These are phyloP conservation scores for Dendrolimus pini DNA, from an alignment of 2,888 invertebrate species.

Conservation along the genomic window DNA sequence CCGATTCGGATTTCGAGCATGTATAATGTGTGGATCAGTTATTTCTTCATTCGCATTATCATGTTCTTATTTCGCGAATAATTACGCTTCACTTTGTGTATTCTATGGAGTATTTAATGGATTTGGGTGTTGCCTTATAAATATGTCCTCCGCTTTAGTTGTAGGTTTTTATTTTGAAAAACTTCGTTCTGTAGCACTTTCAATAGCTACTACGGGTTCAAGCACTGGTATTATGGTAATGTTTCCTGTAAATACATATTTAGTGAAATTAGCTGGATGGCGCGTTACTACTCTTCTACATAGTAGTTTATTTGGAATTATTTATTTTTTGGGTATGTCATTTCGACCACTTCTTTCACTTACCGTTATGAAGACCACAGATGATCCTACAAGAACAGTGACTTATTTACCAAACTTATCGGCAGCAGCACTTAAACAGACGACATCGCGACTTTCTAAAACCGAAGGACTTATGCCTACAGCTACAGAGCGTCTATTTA, in stretches of 20 bases:
- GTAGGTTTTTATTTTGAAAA: constrained; percentile 68
- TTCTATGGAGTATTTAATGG: constrained; percentile 54
- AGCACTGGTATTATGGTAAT: constrained; percentile 55
- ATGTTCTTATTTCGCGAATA: constrained; percentile 43
- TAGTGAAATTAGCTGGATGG: constrained; percentile 52
- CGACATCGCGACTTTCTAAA: constrained; percentile 25
- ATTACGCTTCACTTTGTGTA: constrained; percentile 34
- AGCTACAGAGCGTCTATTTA: constrained; percentile 29
- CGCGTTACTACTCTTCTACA: constrained; percentile 49
- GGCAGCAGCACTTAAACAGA: constrained; percentile 22
- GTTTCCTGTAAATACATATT: constrained; percentile 45
- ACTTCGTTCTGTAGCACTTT: constrained; percentile 48
- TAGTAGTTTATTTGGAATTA: constrained; percentile 45
- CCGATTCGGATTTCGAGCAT: constrained; percentile 59
- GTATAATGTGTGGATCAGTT: constrained; percentile 53
- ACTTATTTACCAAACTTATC: constrained; percentile 58
- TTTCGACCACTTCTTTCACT: constrained; percentile 53
- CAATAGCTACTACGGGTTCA: constrained; percentile 50
- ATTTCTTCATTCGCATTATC: constrained; percentile 42
- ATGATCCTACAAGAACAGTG: constrained; percentile 52
- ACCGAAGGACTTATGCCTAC: constrained; percentile 24
- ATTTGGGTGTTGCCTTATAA: constrained; percentile 50
- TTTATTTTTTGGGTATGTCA: constrained; percentile 53
- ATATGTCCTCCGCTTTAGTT: constrained; percentile 47
- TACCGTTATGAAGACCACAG: constrained; percentile 41